These are phyloP conservation scores for Pseudomyrmex dendroicus DNA, from an alignment of 1,140 invertebrate species.

Conservation along the genomic window DNA sequence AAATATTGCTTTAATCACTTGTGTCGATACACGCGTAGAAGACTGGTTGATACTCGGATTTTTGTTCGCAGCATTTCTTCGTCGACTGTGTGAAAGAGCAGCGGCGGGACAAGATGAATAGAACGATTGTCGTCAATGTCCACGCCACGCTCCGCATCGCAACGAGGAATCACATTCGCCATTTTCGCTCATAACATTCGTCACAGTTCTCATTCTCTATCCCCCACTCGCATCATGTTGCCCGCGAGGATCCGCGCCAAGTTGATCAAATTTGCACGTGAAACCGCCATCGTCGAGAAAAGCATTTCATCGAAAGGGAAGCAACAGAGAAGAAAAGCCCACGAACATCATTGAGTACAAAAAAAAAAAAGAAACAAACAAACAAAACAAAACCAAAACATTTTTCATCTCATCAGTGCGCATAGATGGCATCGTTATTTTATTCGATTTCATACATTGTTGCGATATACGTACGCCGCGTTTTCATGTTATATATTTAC, in stretches of 20 bases:
- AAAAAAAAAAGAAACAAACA: not conserved
- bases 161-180: constrained; percentile 63
- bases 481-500: not conserved
- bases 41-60: not conserved
- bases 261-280: constrained; percentile 24
- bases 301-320: not conserved
- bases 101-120: constrained; percentile 57
- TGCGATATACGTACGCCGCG: not conserved
- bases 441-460: constrained; percentile 25
- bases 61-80: constrained; percentile 88
- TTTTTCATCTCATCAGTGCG: constrained; percentile 12
- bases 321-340: not conserved
- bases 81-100: constrained; percentile 88
- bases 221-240: constrained; percentile 36
- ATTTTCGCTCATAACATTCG: constrained; percentile 64
- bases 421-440: constrained; percentile 1
- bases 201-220: constrained; percentile 53
- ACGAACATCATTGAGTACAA: not conserved
- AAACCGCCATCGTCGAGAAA: constrained; percentile 3
- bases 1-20: constrained; percentile 27
- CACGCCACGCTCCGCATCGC: constrained; percentile 53
- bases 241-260: not conserved
- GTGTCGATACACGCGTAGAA: not conserved
- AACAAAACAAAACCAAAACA: no score
- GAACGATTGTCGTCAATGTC: constrained; percentile 53